Conservation (phyloP, 2,113 vertebrate genomes). For the Pyrgilauda ruficollis region DNA sequence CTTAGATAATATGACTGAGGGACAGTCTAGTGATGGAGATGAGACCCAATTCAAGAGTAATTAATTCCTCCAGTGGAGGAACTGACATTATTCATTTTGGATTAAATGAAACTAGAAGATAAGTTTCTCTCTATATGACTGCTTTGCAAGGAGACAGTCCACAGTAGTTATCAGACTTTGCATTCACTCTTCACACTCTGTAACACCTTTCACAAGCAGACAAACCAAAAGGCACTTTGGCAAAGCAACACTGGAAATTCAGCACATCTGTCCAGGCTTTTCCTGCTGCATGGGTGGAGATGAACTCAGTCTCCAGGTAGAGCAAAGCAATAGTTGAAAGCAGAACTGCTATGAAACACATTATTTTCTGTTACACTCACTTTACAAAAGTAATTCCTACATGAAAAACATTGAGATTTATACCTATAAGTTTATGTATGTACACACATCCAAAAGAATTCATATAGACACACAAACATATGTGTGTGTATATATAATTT, state of each 20-base stretch:
- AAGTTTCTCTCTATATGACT: not conserved
- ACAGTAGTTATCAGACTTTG: not conserved
- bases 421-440: not conserved
- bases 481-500: not conserved
- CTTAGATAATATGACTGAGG: not conserved
- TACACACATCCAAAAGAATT: not conserved
- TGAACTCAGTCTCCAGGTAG: not conserved
- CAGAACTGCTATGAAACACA: not conserved
- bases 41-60: not conserved
- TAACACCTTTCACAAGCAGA: not conserved
- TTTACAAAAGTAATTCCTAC: not conserved
- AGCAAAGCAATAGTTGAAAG: not conserved
- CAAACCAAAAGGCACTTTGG: slow-evolving; percentile 46
- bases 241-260: not conserved
- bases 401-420: not conserved
- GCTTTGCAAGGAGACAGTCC: not conserved
- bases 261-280: not conserved
- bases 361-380: not conserved
- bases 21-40: not conserved
- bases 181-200: not conserved
- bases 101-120: not conserved
- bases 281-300: not conserved
- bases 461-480: not conserved
- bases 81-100: not conserved
- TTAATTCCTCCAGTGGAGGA: not conserved